A percentile compares a stretch with the other conserved stretches of the same genome.
Evolutionary conservation across 2,888 invertebrate genomes (phyloP).

Genomic region (Myopa testacea): DNA sequence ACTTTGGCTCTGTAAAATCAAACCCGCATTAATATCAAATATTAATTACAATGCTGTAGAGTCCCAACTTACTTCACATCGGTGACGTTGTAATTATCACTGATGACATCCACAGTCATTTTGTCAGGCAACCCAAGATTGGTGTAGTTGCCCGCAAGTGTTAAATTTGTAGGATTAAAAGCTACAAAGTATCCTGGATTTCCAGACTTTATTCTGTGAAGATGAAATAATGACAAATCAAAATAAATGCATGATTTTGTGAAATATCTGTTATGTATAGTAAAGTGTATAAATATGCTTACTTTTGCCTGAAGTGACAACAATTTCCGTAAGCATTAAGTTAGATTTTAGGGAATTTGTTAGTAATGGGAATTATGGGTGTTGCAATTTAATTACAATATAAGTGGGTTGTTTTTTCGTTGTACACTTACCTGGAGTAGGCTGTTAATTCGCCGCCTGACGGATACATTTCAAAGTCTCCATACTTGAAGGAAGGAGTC

Average conservation of each 20-base stretch:
- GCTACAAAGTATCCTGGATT: slow-evolving; percentile 82
- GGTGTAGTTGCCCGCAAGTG: slow-evolving; percentile 72
- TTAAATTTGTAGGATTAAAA: slow-evolving; percentile 73
- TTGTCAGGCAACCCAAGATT: slow-evolving; percentile 71
- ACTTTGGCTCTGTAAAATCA: slow-evolving; percentile 71
- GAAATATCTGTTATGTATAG: not conserved
- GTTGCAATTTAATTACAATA: not conserved
- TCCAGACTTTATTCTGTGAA: slow-evolving; percentile 76
- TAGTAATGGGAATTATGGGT: not conserved
- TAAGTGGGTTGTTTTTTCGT: no score
- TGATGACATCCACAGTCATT: slow-evolving; percentile 73
- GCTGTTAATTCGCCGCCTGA: slow-evolving; percentile 72
- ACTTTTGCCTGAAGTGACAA: slow-evolving; percentile 30
- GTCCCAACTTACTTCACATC: slow-evolving; percentile 54
- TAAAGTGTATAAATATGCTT: slow-evolving; percentile 7
- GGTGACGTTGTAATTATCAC: slow-evolving; percentile 69
- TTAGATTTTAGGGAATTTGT: not conserved
- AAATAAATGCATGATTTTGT: not conserved
- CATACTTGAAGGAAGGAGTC: slow-evolving; percentile 76
- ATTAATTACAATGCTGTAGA: not conserved
- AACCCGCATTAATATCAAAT: not conserved
- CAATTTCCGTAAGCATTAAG: slow-evolving; percentile 23
- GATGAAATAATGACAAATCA: slow-evolving; percentile 18
- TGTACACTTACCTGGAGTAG: slow-evolving; percentile 74
- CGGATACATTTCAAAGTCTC: slow-evolving; percentile 69